Percentiles rank a stretch among this genome's conserved stretches.
These are phyloP conservation scores for Polypedilum pembai DNA, from an alignment of 1,140 invertebrate genomes.

Conservation along the genomic window DNA sequence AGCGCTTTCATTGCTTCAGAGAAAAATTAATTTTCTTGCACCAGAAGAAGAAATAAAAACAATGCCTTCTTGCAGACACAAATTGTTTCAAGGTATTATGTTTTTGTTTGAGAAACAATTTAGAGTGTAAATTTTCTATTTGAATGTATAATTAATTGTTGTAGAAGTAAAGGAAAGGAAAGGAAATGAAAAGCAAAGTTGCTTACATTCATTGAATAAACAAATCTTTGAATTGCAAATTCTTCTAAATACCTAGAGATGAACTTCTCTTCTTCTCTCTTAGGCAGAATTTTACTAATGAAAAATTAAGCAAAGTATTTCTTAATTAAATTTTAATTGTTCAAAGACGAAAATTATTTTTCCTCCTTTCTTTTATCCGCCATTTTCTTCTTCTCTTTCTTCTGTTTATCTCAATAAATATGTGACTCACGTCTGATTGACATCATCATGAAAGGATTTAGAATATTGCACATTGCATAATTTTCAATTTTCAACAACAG, in stretches of 20 bases:
- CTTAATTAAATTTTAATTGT: slow-evolving; percentile 23
- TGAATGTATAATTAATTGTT: slow-evolving; percentile 16
- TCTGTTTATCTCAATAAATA: not conserved
- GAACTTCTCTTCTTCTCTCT: not conserved
- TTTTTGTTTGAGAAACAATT: not conserved
- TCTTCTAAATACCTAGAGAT: not conserved
- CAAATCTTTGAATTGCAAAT: not conserved
- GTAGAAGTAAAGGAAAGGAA: not conserved
- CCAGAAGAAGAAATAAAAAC: not conserved
- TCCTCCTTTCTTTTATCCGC: not conserved
- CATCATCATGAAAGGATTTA: not conserved
- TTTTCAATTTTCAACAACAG: not conserved
- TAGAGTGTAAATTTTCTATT: not conserved
- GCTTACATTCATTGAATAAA: not conserved
- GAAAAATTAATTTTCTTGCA: slow-evolving; percentile 14
- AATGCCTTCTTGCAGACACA: no score
- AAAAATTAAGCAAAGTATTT: slow-evolving; percentile 4
- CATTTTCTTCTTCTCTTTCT: not conserved
- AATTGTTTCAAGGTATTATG: no score
- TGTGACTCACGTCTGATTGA: slow-evolving; percentile 26
- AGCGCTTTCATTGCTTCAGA: slow-evolving; percentile 4
- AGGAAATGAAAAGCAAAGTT: not conserved
- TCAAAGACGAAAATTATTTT: not conserved
- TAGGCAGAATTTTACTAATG: not conserved
- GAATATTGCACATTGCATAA: not conserved